Percentiles rank a stretch among this genome's conserved stretches.
phyloP scores from a whole-genome alignment of 1,140 invertebrate genomes.

The Drosophila arawakana region DNA sequence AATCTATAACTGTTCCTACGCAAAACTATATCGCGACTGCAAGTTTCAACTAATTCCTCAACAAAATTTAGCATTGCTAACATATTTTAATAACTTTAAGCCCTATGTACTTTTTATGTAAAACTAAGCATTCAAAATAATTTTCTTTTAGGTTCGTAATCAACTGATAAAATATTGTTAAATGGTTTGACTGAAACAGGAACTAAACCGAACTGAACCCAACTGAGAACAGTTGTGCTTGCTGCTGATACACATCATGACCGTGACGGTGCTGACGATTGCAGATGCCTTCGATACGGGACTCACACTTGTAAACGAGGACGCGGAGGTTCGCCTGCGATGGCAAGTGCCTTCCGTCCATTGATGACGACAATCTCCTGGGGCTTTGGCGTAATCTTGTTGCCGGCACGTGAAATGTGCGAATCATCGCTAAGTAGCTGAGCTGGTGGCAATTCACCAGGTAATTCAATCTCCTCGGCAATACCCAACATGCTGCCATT shows the following conservation, averaged over 20 bases:
- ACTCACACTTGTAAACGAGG: conserved; percentile 63
- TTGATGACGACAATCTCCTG: conserved; percentile 60
- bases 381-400: conserved; percentile 23
- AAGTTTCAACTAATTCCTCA: too few species aligned
- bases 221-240: background rate
- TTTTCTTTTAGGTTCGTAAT: too few species aligned
- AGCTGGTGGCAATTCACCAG: conserved; percentile 42
- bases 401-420: background rate
- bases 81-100: too few species aligned
- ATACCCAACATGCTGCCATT: conserved; percentile 31
- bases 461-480: conserved; percentile 38
- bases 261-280: background rate
- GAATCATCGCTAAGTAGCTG: conserved; percentile 29
- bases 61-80: too few species aligned
- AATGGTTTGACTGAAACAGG: background rate
- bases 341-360: conserved; percentile 59
- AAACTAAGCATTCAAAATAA: too few species aligned
- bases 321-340: conserved; percentile 20
- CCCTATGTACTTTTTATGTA: too few species aligned
- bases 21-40: too few species aligned
- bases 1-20: too few species aligned
- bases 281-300: conserved; percentile 33
- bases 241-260: background rate
- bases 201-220: conserved; percentile 28
- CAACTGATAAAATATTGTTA: too few species aligned